Evolutionary conservation across 2,797 vertebrate genomes (phyloP).

Genomic region (Sebastes variabilis): DNA sequence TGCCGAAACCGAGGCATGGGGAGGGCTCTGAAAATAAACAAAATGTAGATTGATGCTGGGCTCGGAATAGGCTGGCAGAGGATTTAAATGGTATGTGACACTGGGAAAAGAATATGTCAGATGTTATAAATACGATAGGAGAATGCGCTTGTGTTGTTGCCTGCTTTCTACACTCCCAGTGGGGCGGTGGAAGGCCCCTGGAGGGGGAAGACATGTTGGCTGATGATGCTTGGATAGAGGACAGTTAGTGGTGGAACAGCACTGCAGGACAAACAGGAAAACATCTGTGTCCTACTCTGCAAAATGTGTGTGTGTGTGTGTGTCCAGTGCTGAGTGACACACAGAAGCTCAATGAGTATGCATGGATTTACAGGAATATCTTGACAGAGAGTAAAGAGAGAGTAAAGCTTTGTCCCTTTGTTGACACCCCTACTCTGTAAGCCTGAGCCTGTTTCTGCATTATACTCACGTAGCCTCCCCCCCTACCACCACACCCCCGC

Average conservation of each 20-base stretch:
- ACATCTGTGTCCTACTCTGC: constrained; percentile 53
- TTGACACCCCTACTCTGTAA: constrained; percentile 17
- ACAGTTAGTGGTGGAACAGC: constrained; percentile 18
- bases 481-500: neutral
- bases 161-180: constrained; percentile 37
- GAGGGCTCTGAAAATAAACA: constrained; percentile 37
- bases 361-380: neutral
- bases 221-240: constrained; percentile 30
- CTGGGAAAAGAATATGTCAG: constrained; percentile 66
- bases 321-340: neutral
- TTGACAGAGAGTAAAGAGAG: neutral
- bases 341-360: neutral
- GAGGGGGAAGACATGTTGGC: constrained; percentile 33
- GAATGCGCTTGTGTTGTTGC: constrained; percentile 69
- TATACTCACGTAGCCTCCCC: constrained; percentile 37
- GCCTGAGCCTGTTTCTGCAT: constrained; percentile 39
- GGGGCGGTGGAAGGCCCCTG: constrained; percentile 30
- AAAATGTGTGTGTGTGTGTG: neutral
- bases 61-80: constrained; percentile 53
- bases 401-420: constrained; percentile 29
- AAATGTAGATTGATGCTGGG: constrained; percentile 46
- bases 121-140: constrained; percentile 73
- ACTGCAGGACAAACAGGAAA: constrained; percentile 50
- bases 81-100: constrained; percentile 71
- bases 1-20: constrained; percentile 8